These are phyloP conservation scores for Acrocyrtus sp. DNA, from an alignment of 2,888 invertebrate species.

Conservation along the genomic window DNA sequence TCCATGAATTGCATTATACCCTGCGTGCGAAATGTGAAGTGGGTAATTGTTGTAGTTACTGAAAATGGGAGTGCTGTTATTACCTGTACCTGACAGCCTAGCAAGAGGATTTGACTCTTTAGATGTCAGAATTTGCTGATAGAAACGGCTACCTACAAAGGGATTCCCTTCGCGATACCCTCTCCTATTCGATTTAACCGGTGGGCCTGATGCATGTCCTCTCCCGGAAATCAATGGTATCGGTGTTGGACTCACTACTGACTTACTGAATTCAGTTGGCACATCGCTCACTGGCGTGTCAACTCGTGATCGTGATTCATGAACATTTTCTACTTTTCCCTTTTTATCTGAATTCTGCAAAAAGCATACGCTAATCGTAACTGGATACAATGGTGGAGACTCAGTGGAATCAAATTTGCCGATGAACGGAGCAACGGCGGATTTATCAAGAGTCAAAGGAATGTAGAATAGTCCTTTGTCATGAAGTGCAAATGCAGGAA, in stretches of 20 bases:
- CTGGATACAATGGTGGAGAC: conserved; percentile 80
- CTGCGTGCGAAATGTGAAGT: neutral
- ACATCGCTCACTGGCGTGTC: conserved; percentile 2
- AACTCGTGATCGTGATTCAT: neutral
- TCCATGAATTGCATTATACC: neutral
- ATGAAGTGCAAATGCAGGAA: conserved; percentile 91
- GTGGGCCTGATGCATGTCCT: neutral
- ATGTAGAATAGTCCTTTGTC: conserved; percentile 90
- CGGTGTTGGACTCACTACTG: neutral
- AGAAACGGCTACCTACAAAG: conserved; percentile 7
- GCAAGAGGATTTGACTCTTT: conserved; percentile 22
- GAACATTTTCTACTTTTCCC: conserved; percentile 1
- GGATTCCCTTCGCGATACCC: conserved; percentile 14
- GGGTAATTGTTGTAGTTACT: conserved; percentile 5
- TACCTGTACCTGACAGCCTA: conserved; percentile 8
- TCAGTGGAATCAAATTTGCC: conserved; percentile 68
- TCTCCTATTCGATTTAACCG: conserved; percentile 8
- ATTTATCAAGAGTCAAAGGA: conserved; percentile 83
- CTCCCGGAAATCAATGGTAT: conserved; percentile 14
- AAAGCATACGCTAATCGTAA: conserved; percentile 81
- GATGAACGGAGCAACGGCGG: conserved; percentile 77
- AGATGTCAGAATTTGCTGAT: conserved; percentile 9
- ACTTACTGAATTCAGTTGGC: conserved; percentile 1
- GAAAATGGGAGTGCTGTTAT: neutral
- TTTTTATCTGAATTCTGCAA: conserved; percentile 37